Evolutionary conservation across 2,797 vertebrate species (phyloP).

Genomic region (Cryptoprocta ferox): DNA sequence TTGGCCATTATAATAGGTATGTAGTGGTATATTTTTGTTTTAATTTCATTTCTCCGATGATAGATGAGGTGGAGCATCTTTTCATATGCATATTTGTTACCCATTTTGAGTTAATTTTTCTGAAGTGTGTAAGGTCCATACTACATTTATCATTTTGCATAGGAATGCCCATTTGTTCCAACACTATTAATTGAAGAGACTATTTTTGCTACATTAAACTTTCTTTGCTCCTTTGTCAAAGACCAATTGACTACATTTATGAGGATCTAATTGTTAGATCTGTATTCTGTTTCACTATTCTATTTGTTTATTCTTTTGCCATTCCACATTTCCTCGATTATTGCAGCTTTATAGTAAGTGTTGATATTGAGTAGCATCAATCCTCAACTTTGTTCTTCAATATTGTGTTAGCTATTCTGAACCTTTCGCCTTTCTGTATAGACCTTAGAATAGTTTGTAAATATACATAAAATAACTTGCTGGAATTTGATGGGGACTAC

Average conservation of each 20-base stretch:
- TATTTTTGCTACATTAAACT: not conserved
- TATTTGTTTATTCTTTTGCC: not conserved
- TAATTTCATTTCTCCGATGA: not conserved
- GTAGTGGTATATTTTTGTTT: not conserved
- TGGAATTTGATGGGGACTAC: not conserved
- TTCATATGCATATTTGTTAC: not conserved
- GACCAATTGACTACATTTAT: not conserved
- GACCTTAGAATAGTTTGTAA: not conserved
- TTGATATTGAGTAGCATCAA: not conserved
- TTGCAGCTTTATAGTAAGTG: not conserved
- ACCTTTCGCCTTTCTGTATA: not conserved
- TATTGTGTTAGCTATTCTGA: not conserved
- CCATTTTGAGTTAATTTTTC: not conserved
- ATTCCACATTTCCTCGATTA: not conserved
- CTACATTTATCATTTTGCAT: not conserved
- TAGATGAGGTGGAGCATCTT: not conserved
- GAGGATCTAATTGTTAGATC: not conserved
- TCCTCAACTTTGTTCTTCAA: not conserved
- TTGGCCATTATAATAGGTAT: not conserved
- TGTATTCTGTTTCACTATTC: not conserved
- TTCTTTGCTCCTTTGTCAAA: not conserved
- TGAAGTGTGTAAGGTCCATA: not conserved
- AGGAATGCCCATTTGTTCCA: not conserved
- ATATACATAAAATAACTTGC: not conserved
- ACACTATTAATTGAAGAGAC: not conserved